These are phyloP conservation scores for Hesperophylax magnus DNA, from an alignment of 1,140 invertebrate species.

Conservation along the genomic window DNA sequence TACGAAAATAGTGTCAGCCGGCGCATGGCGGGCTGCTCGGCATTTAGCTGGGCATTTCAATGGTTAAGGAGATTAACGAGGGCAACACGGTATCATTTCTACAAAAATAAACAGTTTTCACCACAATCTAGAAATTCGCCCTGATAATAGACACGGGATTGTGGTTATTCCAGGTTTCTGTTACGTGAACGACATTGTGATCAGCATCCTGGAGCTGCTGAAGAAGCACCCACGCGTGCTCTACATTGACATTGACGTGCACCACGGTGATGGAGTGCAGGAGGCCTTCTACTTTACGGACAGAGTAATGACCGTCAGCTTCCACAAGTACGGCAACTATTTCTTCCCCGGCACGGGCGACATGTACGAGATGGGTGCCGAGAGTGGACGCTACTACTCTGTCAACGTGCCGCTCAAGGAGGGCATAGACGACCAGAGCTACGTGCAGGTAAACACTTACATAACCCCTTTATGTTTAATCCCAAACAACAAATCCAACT, in stretches of 20 bases:
- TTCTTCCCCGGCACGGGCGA: slow-evolving; percentile 99
- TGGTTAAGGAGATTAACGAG: too few relatives aligned
- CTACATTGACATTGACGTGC: slow-evolving; percentile 99
- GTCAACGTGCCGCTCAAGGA: slow-evolving; percentile 98
- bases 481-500: too few relatives aligned
- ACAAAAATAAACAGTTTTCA: too few relatives aligned
- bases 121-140: too few relatives aligned
- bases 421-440: slow-evolving; percentile 96
- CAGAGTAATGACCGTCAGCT: slow-evolving; percentile 99
- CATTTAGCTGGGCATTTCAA: too few relatives aligned
- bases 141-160: too few relatives aligned
- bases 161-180: slow-evolving; percentile 82
- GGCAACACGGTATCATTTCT: too few relatives aligned
- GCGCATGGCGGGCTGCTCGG: too few relatives aligned
- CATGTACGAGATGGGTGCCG: slow-evolving; percentile 97
- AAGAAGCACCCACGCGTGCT: slow-evolving; percentile 96
- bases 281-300: slow-evolving; percentile 99
- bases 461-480: too few relatives aligned
- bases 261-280: slow-evolving; percentile 99
- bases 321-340: slow-evolving; percentile 99
- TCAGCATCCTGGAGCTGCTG: slow-evolving; percentile 96
- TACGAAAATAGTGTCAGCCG: too few relatives aligned
- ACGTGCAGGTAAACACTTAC: slow-evolving; percentile 75
- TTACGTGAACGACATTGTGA: slow-evolving; percentile 99
- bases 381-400: slow-evolving; percentile 94